Evolutionary conservation across 2,797 vertebrate species (phyloP).

Genomic region (Acrossocheilus fasciatus): DNA sequence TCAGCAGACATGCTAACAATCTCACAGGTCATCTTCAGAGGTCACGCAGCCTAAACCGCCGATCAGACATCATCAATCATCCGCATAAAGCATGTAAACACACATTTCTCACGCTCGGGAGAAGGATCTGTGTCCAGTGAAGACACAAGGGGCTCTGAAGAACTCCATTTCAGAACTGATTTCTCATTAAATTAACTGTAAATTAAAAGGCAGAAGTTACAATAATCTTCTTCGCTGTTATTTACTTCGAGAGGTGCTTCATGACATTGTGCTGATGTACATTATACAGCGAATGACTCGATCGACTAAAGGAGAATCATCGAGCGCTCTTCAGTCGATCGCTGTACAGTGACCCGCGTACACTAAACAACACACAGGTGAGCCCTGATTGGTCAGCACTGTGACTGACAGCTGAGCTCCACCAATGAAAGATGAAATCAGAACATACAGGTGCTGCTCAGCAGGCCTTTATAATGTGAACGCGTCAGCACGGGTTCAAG

Average conservation of each 20-base stretch:
- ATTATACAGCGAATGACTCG: not conserved
- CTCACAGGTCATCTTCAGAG: not conserved
- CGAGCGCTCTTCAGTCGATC: not conserved
- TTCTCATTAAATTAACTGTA: not conserved
- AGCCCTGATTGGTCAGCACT: conserved; percentile 5
- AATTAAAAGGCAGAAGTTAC: not conserved
- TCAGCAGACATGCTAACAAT: too few relatives aligned
- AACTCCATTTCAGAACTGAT: not conserved
- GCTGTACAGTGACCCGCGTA: not conserved
- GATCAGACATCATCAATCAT: not conserved
- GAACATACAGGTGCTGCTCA: not conserved
- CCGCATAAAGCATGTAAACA: not conserved
- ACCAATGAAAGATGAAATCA: not conserved
- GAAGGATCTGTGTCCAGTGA: not conserved
- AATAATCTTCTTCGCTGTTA: not conserved
- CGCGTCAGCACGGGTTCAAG: not conserved
- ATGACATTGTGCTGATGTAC: not conserved
- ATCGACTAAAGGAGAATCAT: not conserved
- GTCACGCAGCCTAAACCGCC: not conserved
- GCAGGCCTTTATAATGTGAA: not conserved
- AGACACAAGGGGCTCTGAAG: not conserved
- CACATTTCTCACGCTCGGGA: not conserved
- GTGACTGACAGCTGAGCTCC: not conserved
- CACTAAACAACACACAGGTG: not conserved
- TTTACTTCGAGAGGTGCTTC: not conserved